Conservation (phyloP, 2,888 invertebrate genomes). For the Meandrusa payeni region DNA sequence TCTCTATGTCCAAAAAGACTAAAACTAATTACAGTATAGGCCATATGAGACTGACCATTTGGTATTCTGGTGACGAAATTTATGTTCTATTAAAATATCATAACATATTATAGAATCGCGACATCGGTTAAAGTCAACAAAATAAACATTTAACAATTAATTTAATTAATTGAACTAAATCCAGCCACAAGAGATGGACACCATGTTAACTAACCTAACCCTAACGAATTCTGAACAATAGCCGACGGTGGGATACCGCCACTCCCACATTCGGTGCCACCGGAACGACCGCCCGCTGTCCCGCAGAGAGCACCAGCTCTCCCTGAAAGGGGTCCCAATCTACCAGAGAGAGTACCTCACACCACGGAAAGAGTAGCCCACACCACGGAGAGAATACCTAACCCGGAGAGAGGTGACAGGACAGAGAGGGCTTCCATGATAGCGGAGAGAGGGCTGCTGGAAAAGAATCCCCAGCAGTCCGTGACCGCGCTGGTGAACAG, state of each 20-base stretch:
- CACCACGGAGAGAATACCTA: slow-evolving; percentile 25
- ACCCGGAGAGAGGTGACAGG: slow-evolving; percentile 25
- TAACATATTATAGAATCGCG: too few species aligned
- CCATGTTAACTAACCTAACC: too few species aligned
- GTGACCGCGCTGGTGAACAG: slow-evolving; percentile 68
- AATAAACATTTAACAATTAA: not conserved
- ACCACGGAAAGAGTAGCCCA: slow-evolving; percentile 15
- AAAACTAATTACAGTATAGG: too few species aligned
- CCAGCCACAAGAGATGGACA: too few species aligned
- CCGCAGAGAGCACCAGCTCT: slow-evolving; percentile 43
- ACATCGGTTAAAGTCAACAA: too few species aligned
- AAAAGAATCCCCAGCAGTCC: slow-evolving; percentile 42
- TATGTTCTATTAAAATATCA: too few species aligned
- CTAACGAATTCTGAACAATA: slow-evolving; percentile 14
- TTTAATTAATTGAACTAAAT: too few species aligned
- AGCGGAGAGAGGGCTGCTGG: slow-evolving; percentile 29
- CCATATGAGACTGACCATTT: too few species aligned
- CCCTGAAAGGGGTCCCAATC: slow-evolving; percentile 46
- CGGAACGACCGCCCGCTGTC: slow-evolving; percentile 40
- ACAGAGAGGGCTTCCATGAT: slow-evolving; percentile 19
- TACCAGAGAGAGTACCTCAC: slow-evolving; percentile 34
- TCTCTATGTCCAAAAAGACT: too few species aligned
- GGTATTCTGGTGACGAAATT: too few species aligned
- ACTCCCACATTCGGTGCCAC: slow-evolving; percentile 53
- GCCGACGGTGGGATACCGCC: slow-evolving; percentile 48